Evolutionary conservation across 1,140 invertebrate species (phyloP), one percentile per base, ranked within the genome.

Genomic region (Amyelois transitella): DNA sequence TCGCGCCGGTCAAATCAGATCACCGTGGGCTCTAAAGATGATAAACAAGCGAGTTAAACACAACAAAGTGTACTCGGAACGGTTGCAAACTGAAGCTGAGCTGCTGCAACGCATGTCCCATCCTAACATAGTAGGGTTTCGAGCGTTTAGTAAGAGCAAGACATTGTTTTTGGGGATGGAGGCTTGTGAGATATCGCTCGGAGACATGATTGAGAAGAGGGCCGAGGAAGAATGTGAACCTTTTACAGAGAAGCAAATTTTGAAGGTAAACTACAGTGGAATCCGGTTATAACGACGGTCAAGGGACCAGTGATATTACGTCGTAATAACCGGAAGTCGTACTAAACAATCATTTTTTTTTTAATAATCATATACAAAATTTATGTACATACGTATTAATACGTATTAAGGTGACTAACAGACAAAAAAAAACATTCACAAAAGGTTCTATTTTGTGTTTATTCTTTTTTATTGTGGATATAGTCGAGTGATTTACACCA

Each of bases 1-100:
- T 1, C 88, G 88, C 66, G 88, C 90, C 5, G 92, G 92, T 24
- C 89, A 91, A 64, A 80, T 89, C 1, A 81, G 90, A 43, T 96
- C 95, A 1, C 95, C 95, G 1, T 96, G 95, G 95, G 95, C 94
- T 3, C 88, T 96, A 0, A 96, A 96, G 71, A 93, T 93, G 84
- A 62, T 93, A 1, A 92, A 90, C 58, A 86, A 82, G 52, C 62
- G 78, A 12, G 81, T 88, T 2, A 86, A 83, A 61, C 76, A 75
- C 0, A 74, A 76, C 45, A 76, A 70, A 64, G 89, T 69, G 10
- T 91, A 72, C 70, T 81, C 58, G 72, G 89, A 91, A 22, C 87
- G 94, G 2, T 88, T 97, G 18, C 83, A 90, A 58, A 80, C 90
- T 0, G 96, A 97, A 86, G 95, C 94, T 0, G 89, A 92, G 17